phyloP scores from a whole-genome alignment of 2,888 invertebrate species.

The Koerneria pararmatus region DNA sequence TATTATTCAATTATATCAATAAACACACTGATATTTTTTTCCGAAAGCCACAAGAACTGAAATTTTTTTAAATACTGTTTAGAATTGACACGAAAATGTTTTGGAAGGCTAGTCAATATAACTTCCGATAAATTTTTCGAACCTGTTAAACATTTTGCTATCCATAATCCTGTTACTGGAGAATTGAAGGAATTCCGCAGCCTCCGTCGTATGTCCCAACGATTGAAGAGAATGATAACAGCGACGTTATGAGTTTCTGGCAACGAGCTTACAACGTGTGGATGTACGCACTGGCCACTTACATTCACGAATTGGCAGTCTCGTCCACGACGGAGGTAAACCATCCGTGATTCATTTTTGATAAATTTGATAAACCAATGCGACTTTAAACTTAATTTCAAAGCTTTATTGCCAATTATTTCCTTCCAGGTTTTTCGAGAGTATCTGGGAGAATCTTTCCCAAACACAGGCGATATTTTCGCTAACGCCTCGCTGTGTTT shows the following conservation, averaged over 20 bases:
- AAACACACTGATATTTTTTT: too few species aligned
- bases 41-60: too few species aligned
- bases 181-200: constrained; percentile 45
- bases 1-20: too few species aligned
- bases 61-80: too few species aligned
- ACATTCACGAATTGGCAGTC: constrained; percentile 39
- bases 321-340: constrained; percentile 33
- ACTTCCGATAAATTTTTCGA: too few species aligned
- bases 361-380: not conserved
- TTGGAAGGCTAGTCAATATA: too few species aligned
- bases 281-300: constrained; percentile 42
- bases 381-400: too few species aligned
- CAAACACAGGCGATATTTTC: constrained; percentile 42
- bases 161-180: too few species aligned
- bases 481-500: constrained; percentile 34
- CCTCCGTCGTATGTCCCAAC: constrained; percentile 48
- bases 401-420: not conserved
- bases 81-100: too few species aligned
- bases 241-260: constrained; percentile 47
- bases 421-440: constrained; percentile 39
- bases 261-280: constrained; percentile 42
- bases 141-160: too few species aligned
- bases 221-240: constrained; percentile 45
- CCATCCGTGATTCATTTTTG: not conserved
- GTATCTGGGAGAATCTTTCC: constrained; percentile 39